phyloP scores from a whole-genome alignment of 1,140 invertebrate species.

The Dreissena rostriformis region DNA sequence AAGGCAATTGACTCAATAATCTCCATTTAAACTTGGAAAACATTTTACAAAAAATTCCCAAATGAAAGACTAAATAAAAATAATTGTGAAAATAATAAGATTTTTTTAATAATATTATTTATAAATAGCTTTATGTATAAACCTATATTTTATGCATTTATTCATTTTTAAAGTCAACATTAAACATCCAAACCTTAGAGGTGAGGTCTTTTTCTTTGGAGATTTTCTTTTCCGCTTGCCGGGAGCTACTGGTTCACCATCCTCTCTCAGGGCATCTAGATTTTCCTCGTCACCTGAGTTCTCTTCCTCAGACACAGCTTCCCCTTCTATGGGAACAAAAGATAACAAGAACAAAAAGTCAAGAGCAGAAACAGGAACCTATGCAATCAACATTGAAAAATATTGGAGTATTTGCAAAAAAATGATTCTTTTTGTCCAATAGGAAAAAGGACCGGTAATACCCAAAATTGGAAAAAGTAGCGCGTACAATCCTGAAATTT shows the following conservation, averaged over 20 bases:
- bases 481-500: too few relatives aligned
- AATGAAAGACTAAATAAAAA: too few relatives aligned
- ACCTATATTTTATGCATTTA: too few relatives aligned
- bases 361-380: not conserved
- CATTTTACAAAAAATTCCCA: too few relatives aligned
- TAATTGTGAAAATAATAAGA: too few relatives aligned
- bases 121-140: too few relatives aligned
- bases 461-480: too few relatives aligned
- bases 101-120: too few relatives aligned
- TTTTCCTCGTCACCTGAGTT: conserved; percentile 76
- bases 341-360: too few relatives aligned
- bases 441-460: not conserved
- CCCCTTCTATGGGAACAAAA: conserved; percentile 58
- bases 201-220: conserved; percentile 44
- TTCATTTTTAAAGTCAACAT: not conserved
- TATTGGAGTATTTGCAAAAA: not conserved
- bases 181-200: not conserved
- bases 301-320: conserved; percentile 75
- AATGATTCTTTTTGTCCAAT: not conserved
- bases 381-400: not conserved
- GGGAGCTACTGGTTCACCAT: conserved; percentile 50
- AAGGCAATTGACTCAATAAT: too few relatives aligned
- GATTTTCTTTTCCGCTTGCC: conserved; percentile 57
- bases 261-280: conserved; percentile 60
- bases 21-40: too few relatives aligned